Evolutionary conservation across 2,888 invertebrate genomes (phyloP), one percentile per base, ranked within the genome.

Genomic region (Hemicrepidius hirtus): DNA sequence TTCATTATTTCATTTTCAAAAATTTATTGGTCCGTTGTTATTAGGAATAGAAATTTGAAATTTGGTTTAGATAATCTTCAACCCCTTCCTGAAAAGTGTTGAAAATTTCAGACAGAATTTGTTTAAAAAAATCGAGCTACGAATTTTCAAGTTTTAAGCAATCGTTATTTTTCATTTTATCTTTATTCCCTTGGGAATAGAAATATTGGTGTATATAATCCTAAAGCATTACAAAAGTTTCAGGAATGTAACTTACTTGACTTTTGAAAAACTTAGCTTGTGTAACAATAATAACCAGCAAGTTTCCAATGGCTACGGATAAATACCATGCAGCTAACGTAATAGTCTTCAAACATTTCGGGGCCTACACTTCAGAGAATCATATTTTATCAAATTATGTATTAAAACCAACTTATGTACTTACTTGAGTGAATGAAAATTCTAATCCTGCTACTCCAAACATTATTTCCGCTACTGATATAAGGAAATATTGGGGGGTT

Each of bases 311-410:
- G 0, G 95, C 94, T 1, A 93, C 93, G 0, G 94, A 94, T 75
- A 95, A 86, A 79, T 95, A 91, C 95, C 95, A 96, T n/a, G 92
- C 91, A 0, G 95, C 95, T 81, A 94, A 93, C 0, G 95, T 90
- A 3, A 96, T 92, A 0, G 95, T 94, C 86, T 95, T 95, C 94
- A 96, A 94, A 75, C 91, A 91, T 79, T 90, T 91, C 0, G 95
- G 94, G 2, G 95, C 94, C 93, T 93, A 81, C 12, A 57, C n/a
- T 57, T 16, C 18, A 10, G 13, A 37, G 3, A 20, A 20, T 9
- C 20, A 32, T 10, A 35, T 18, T 24, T 24, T 7, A 18, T 6
- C n/a, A 10, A 5, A 13, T 21, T 12, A n/a, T n/a, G 24, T 57
- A 37, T 24, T 24, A 24, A 24, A 24, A 24, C 5, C 3, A 3